Evolutionary conservation across 2,797 vertebrate genomes (phyloP), one percentile per base, ranked within the genome.

Genomic region (Gallirallus australis): DNA sequence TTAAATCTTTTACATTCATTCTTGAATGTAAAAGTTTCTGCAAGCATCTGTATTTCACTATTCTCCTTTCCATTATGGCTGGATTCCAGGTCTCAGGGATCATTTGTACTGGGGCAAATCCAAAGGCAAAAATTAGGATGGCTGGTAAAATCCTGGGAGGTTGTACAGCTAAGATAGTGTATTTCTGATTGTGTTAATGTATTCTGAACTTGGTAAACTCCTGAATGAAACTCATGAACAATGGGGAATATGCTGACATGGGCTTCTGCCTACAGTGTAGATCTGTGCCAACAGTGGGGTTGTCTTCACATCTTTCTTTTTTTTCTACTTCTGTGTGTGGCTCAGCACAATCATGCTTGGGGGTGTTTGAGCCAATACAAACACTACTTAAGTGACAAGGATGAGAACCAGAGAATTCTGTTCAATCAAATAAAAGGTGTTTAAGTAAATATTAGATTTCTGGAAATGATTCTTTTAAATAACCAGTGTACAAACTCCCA

Each of bases 381-480:
- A 90, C 87, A 95, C 54, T 60, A 82, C 73, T 65, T 39, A 79
- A 92, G 66, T 20, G 28, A 56, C 57, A 93, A 96, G n/a, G 68
- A 87, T 80, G 57, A 80, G 57, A 92, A 71, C 71, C 79, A 95
- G 64, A 93, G 64, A 96, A 94, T 91, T 93, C 87, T 88, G 66
- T 70, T 91, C 39, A 56, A 56, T 33, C 82, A 94, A 86, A 94
- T 79, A 88, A 56, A 95, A 94, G 63, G 83, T 17, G 42, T 84
- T 93, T 79, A 90, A 84, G 35, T 64, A 96, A 96, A 94, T 45
- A 94, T 28, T 80, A 91, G 70, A 57, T 86, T 92, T 89, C 60
- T 92, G 60, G 56, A 92, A 94, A 88, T 63, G 76, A 82, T 25
- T 79, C 63, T 79, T 83, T 82, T n/a, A 94, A 93, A 76, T 53